Conservation (phyloP, 2,888 invertebrate species). For the Thelaira solivaga region DNA sequence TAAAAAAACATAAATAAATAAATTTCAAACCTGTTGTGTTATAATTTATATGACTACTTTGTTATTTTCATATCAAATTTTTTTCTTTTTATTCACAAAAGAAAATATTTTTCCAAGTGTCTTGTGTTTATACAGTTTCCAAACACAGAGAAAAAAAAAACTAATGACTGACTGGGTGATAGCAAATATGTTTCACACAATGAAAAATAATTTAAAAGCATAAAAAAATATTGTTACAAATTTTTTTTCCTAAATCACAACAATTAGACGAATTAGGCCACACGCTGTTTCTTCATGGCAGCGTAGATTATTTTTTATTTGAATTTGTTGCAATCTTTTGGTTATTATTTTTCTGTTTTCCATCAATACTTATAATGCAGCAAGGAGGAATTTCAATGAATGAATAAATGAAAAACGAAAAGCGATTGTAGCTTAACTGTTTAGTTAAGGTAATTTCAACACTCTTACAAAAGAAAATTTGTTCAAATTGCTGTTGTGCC, state of each 20-base stretch:
- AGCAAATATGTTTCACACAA: constrained; percentile 53
- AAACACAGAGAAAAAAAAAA: neutral
- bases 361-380: neutral
- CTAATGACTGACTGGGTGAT: constrained; percentile 29
- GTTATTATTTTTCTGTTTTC: neutral
- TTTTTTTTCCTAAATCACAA: constrained; percentile 62
- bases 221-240: constrained; percentile 50
- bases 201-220: constrained; percentile 26
- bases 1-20: constrained; percentile 41
- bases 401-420: constrained; percentile 21
- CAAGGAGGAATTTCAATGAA: constrained; percentile 33
- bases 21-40: constrained; percentile 53
- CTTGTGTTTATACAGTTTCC: neutral
- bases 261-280: constrained; percentile 65
- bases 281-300: constrained; percentile 64
- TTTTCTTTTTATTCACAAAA: constrained; percentile 18
- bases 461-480: constrained; percentile 48
- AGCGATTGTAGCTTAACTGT: constrained; percentile 7
- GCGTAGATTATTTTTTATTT: constrained; percentile 33
- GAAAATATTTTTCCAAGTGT: constrained; percentile 44
- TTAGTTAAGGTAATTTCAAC: constrained; percentile 39
- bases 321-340: constrained; percentile 2
- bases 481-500: constrained; percentile 39
- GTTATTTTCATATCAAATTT: constrained; percentile 14
- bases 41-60: constrained; percentile 51